Percentiles rank a stretch among this genome's conserved stretches.
phyloP scores from a whole-genome alignment of 2,113 vertebrate genomes.

The Ellobius talpinus region DNA sequence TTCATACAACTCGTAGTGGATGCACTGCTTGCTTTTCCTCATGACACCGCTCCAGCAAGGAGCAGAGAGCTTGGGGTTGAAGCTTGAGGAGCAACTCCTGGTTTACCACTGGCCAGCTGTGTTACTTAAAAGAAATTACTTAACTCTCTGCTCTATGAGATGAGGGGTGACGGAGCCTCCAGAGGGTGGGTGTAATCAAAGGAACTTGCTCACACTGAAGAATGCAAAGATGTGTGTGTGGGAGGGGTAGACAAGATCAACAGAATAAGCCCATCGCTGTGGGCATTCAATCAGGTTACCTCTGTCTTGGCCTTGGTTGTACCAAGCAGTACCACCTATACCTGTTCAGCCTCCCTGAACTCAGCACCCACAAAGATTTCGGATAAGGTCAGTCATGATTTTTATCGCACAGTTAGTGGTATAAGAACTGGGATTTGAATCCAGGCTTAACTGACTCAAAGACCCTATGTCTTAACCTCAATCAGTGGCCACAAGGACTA shows the following conservation, averaged over 20 bases:
- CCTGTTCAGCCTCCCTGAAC: neutral
- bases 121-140: neutral
- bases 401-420: neutral
- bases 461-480: neutral
- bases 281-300: neutral
- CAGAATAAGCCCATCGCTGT: neutral
- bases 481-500: neutral
- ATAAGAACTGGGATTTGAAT: neutral
- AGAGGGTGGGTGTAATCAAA: neutral
- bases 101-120: neutral
- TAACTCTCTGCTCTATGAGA: neutral
- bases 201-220: neutral
- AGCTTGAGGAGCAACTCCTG: neutral
- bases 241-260: neutral
- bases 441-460: neutral
- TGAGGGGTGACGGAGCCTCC: neutral
- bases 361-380: neutral
- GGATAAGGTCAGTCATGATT: neutral
- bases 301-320: neutral
- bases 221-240: neutral
- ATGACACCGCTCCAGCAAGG: neutral
- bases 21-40: rapidly evolving
- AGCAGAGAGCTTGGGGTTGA: neutral
- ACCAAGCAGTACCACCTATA: neutral
- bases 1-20: neutral